Conservation (phyloP, 2,888 invertebrate genomes). For the Pteria penguin region DNA sequence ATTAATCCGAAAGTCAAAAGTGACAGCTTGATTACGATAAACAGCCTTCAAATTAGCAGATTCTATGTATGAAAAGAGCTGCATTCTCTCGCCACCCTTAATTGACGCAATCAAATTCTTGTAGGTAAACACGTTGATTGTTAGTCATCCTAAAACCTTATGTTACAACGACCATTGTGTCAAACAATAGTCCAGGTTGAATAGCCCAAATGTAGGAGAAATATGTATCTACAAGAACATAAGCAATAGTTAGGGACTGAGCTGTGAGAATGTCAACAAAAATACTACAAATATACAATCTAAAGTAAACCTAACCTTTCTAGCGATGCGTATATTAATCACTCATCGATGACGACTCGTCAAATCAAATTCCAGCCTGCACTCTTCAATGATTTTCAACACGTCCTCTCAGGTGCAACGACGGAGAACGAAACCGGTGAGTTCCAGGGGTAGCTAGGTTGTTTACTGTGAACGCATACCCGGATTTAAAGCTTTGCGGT, state of each 20-base stretch:
- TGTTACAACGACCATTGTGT: no score
- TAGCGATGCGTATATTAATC: constrained; percentile 41
- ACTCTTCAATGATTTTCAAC: constrained; percentile 37
- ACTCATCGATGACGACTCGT: constrained; percentile 45
- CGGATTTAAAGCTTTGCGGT: constrained; percentile 17
- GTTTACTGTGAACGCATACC: constrained; percentile 5
- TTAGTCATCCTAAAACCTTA: no score
- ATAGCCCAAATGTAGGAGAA: no score
- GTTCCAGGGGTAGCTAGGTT: constrained; percentile 5
- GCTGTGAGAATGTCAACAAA: not conserved
- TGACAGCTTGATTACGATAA: no score
- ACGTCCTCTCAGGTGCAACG: constrained; percentile 25
- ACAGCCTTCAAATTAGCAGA: no score
- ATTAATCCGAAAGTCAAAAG: no score
- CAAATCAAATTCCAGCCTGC: constrained; percentile 26
- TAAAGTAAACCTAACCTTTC: constrained; percentile 38
- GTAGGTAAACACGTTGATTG: no score
- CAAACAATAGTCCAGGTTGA: no score
- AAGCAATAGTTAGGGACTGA: not conserved
- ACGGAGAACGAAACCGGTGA: constrained; percentile 2
- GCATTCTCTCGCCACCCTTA: no score
- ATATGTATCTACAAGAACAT: no score
- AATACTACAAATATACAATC: constrained; percentile 4
- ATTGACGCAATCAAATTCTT: no score
- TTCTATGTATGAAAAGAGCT: no score